Evolutionary conservation across 2,797 vertebrate genomes (phyloP), one percentile per base, ranked within the genome.

Genomic region (Zalophus californianus): DNA sequence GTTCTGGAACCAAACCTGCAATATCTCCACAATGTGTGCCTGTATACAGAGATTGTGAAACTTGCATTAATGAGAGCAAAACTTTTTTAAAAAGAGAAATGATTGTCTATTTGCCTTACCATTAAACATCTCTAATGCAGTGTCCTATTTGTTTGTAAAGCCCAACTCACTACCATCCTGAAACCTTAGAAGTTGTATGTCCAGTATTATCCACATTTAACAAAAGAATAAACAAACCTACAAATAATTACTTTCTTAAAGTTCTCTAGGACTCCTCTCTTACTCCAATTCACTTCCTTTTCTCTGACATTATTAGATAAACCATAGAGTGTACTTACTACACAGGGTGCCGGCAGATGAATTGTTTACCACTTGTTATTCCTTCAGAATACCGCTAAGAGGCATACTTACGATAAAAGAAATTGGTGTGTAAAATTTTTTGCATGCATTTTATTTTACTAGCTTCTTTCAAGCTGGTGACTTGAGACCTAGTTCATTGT

Each of bases 21-120:
- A 13, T 15, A 29, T 73, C 41, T 73, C 41, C 25, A 27, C 25
- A 27, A 8, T 29, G 72, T 73, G 25, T 4, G 25, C 23, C 7
- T 73, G 2, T 29, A 21, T 77, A 60, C 48, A 90, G 70, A 60
- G 44, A 44, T 90, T 32, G 29, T 78, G 70, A 78, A 89, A 70
- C 54, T 66, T 54, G n/a, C 38, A 78, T 85, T 54, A 93, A 78
- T 44, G 86, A 85, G 90, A 96, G 60, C 58, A 78, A 77, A 85
- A 54, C 66, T 68, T 16, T 68, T 83, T 89, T 7, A 77, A 41
- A 89, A n/a, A 75, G 3, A 83, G 27, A 86, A 52, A 60, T 2
- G 25, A 68, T 70, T 78, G 14, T 60, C 52, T 60, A 50, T 78
- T 90, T 84, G n/a, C 68, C 62, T 95, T 95, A 79, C 52, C 16